Evolutionary conservation across 2,797 vertebrate genomes (phyloP), one percentile per base, ranked within the genome.

Genomic region (Tragopan temminckii): DNA sequence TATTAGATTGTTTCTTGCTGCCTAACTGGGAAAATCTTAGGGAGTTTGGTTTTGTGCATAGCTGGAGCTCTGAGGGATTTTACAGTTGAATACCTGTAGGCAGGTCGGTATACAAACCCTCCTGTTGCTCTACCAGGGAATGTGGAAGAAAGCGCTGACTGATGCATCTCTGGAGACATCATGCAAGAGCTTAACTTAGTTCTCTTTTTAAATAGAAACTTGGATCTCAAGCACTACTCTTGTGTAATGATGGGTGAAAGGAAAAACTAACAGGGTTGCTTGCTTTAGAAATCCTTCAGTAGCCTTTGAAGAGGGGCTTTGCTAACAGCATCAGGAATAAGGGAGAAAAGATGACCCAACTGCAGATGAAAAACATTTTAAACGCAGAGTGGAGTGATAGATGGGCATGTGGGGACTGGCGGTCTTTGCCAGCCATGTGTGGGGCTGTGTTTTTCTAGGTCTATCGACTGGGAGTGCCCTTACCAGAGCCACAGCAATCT

Each of bases 191-290:
- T 93, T 95, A 93, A 94, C 80, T 96, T 93, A 90, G 90, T 76
- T 58, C 58, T 89, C 78, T 92, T 93, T 91, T 95, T 92, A 88
- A 93, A 94, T 80, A 96, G 94, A 59, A 95, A 80, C 79, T 93
- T 91, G 94, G 89, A 92, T 88, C 87, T 95, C 80, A 59, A 69
- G 76, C 66, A 33, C 72, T 89, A 2, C 55, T 88, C 66, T 78
- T 94, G 82, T 85, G 77, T 89, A 92, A 94, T 89, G 91, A 76
- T 80, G 82, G 50, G 91, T 88, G 89, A 66, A 93, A 89, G 88
- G 91, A 91, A 93, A 90, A 93, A 80, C 67, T 52, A 78, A 75
- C 80, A 79, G 74, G 35, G 77, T 70, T 15, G 8, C 72, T 85
- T 48, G 38, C 76, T 88, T 89, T 69, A 15, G 1, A 67, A 83